Evolutionary conservation across 2,113 vertebrate species (phyloP).

Genomic region (Python bivittatus): DNA sequence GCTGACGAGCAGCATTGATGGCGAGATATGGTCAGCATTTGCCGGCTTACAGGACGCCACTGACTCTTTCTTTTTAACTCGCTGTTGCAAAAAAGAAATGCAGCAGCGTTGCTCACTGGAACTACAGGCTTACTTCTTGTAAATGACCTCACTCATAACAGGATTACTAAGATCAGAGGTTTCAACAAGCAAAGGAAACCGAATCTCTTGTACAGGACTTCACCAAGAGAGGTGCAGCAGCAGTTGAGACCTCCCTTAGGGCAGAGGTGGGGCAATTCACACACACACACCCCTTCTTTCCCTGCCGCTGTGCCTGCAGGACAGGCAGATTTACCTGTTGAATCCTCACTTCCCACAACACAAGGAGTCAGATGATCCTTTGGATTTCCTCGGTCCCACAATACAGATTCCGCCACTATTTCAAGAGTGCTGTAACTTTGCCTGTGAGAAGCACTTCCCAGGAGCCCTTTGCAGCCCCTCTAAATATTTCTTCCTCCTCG

Average conservation of each 20-base stretch:
- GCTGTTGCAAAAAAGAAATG: conserved; percentile 36
- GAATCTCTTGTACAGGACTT: conserved; percentile 26
- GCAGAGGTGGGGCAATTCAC: neutral
- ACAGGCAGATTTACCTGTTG: neutral
- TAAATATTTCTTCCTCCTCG: neutral
- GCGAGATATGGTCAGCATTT: conserved; percentile 5
- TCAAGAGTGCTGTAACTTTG: neutral
- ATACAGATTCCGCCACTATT: no score
- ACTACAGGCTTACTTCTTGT: conserved; percentile 79
- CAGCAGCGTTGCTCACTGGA: conserved; percentile 61
- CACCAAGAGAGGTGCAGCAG: neutral
- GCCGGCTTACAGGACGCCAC: conserved; percentile 41
- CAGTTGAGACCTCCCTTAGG: neutral
- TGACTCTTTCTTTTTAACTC: conserved; percentile 26
- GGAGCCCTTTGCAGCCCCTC: no score
- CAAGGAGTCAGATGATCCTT: neutral
- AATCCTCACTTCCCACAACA: neutral
- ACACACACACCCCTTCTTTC: no score
- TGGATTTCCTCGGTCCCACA: neutral
- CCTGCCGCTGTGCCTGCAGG: neutral
- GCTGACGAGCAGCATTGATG: conserved; percentile 36
- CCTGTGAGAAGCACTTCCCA: neutral
- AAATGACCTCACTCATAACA: conserved; percentile 75
- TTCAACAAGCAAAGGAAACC: conserved; percentile 43
- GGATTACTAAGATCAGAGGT: conserved; percentile 73